These are phyloP conservation scores for Macroramphosus scolopax DNA, from an alignment of 2,797 vertebrate genomes.

Conservation along the genomic window DNA sequence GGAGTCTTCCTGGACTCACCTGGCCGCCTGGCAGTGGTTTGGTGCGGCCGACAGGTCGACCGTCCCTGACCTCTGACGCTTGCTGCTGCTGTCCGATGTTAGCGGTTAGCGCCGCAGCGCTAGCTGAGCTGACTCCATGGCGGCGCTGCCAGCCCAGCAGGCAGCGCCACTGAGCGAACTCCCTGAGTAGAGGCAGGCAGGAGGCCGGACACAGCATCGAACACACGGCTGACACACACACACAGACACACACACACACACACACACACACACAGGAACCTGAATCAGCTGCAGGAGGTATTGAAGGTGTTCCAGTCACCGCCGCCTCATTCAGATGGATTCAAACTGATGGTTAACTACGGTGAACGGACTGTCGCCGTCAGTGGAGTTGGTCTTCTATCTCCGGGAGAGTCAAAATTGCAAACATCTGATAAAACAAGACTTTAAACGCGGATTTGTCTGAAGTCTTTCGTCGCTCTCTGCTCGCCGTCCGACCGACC, in stretches of 20 bases:
- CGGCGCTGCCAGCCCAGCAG: constrained; percentile 72
- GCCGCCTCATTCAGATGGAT: no score
- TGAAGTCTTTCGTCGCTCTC: constrained; percentile 8
- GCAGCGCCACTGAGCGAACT: constrained; percentile 77
- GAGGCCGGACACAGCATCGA: constrained; percentile 75
- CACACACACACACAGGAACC: constrained; percentile 8
- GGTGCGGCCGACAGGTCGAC: constrained; percentile 66
- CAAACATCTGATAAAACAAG: no score
- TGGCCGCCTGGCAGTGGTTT: constrained; percentile 63
- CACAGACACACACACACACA: constrained; percentile 6
- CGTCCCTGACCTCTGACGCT: constrained; percentile 53
- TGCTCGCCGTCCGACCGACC: constrained; percentile 7
- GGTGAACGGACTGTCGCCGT: no score
- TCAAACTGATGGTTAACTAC: no score
- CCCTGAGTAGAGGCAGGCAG: constrained; percentile 78
- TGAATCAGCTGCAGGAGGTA: neutral
- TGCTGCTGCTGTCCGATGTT: constrained; percentile 34
- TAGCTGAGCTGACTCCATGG: constrained; percentile 50
- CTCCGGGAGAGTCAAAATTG: no score
- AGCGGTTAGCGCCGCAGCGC: constrained; percentile 19
- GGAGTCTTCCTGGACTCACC: constrained; percentile 60
- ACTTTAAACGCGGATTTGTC: neutral
- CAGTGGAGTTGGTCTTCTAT: no score
- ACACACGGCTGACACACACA: constrained; percentile 11
- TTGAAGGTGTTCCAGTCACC: neutral